Evolutionary conservation across 2,113 vertebrate genomes (phyloP).

Genomic region (Pelobates fuscus): DNA sequence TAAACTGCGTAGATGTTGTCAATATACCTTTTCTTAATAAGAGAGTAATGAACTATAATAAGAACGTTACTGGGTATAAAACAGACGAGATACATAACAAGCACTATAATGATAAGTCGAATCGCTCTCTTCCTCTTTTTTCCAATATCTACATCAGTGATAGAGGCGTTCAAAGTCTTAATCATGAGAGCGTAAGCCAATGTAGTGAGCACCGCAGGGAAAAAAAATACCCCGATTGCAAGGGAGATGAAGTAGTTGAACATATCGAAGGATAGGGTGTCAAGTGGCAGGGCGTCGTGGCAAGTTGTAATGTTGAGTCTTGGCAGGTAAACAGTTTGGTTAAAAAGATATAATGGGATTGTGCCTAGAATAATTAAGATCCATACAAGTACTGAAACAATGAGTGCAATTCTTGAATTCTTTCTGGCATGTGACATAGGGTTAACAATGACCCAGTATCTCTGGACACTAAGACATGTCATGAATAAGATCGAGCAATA

Average conservation of each 20-base stretch:
- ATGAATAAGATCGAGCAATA: constrained; percentile 93
- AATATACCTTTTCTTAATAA: constrained; percentile 61
- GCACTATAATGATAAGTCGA: constrained; percentile 76
- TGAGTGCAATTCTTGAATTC: constrained; percentile 66
- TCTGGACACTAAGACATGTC: constrained; percentile 88
- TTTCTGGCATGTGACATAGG: constrained; percentile 73
- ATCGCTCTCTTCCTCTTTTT: constrained; percentile 79
- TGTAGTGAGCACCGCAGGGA: constrained; percentile 80
- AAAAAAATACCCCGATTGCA: constrained; percentile 76
- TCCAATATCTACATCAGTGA: constrained; percentile 63
- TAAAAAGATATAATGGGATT: constrained; percentile 80
- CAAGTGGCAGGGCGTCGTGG: constrained; percentile 78
- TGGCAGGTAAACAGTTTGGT: constrained; percentile 68
- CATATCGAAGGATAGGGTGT: constrained; percentile 64
- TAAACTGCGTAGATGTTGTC: constrained; percentile 79
- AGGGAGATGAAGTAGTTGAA: constrained; percentile 89
- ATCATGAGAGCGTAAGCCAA: constrained; percentile 82
- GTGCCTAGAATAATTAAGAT: constrained; percentile 74
- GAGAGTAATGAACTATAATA: constrained; percentile 82
- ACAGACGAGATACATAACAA: constrained; percentile 85
- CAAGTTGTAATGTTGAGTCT: constrained; percentile 85
- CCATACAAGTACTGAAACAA: constrained; percentile 78
- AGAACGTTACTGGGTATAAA: constrained; percentile 91
- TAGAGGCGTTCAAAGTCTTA: constrained; percentile 68
- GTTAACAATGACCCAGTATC: constrained; percentile 86